These are phyloP conservation scores for Tortricodes alternella DNA, from an alignment of 2,888 invertebrate genomes.

Conservation along the genomic window DNA sequence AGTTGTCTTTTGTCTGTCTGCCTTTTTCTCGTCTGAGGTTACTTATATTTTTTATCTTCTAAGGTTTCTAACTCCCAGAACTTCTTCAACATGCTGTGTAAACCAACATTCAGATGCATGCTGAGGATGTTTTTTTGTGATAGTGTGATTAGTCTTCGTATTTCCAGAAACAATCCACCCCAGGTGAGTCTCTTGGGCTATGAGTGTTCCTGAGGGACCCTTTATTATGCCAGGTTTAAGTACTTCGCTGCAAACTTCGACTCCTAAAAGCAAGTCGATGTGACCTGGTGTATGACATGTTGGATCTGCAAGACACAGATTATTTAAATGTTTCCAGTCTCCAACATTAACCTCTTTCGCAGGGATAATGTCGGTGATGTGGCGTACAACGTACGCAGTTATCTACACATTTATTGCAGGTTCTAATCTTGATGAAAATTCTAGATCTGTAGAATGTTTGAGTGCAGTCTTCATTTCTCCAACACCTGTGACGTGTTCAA, in stretches of 20 bases:
- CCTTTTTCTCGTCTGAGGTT: not conserved
- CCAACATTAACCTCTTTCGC: not conserved
- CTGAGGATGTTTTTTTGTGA: not conserved
- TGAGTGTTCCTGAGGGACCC: constrained; percentile 33
- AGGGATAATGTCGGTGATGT: constrained; percentile 7
- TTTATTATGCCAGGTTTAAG: constrained; percentile 8
- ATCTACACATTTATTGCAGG: not conserved
- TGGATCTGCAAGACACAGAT: constrained; percentile 1
- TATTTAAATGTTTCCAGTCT: not conserved
- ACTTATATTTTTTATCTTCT: not conserved
- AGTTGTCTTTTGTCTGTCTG: no score
- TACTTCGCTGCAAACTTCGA: not conserved
- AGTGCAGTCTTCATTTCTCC: constrained; percentile 13
- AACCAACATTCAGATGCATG: not conserved
- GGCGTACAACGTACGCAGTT: constrained; percentile 3
- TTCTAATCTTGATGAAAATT: constrained; percentile 1
- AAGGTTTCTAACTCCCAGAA: constrained; percentile 3
- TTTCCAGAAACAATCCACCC: constrained; percentile 35
- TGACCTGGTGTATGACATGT: not conserved
- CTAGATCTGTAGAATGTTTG: constrained; percentile 9
- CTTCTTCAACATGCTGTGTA: not conserved
- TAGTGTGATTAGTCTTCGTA: not conserved
- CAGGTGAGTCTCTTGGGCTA: constrained; percentile 33
- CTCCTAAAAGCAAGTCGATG: constrained; percentile 2
- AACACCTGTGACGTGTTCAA: constrained; percentile 9